Conservation (phyloP, 1,140 invertebrate species). For the Drosophila novamexicana region DNA sequence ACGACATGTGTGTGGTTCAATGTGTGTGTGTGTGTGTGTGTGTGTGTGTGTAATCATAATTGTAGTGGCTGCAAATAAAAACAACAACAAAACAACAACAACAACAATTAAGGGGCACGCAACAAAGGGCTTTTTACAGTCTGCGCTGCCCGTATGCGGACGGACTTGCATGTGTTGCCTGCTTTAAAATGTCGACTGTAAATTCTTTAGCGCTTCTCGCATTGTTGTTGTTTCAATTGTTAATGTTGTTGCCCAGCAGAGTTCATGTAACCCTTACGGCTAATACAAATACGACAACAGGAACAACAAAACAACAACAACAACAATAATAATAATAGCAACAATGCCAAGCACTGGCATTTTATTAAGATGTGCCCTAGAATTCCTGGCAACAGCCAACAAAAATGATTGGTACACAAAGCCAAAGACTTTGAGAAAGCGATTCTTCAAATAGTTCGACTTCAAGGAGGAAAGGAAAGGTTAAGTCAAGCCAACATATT, state of each 20-base stretch:
- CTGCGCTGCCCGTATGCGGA: conserved; percentile 3
- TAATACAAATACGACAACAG: conserved; percentile 36
- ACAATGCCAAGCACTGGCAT: conserved; percentile 40
- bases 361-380: conserved; percentile 20
- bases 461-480: neutral
- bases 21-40: conserved; percentile 47
- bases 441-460: conserved; percentile 29
- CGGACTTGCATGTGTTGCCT: conserved; percentile 32
- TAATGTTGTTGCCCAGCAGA: conserved; percentile 24
- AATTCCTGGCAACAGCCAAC: conserved; percentile 22
- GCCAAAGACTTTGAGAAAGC: neutral
- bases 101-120: conserved; percentile 36
- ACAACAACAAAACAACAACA: conserved; percentile 23
- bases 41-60: conserved; percentile 61
- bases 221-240: neutral
- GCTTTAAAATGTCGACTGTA: conserved; percentile 69
- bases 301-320: neutral
- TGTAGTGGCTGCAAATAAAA: conserved; percentile 56
- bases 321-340: neutral
- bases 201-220: conserved; percentile 44
- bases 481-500: neutral
- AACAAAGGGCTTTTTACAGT: conserved; percentile 51
- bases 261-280: conserved; percentile 47
- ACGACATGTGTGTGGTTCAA: conserved; percentile 19
- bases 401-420: conserved; percentile 38